Evolutionary conservation across 2,888 invertebrate species (phyloP).

Genomic region (Clusia tigrina): DNA sequence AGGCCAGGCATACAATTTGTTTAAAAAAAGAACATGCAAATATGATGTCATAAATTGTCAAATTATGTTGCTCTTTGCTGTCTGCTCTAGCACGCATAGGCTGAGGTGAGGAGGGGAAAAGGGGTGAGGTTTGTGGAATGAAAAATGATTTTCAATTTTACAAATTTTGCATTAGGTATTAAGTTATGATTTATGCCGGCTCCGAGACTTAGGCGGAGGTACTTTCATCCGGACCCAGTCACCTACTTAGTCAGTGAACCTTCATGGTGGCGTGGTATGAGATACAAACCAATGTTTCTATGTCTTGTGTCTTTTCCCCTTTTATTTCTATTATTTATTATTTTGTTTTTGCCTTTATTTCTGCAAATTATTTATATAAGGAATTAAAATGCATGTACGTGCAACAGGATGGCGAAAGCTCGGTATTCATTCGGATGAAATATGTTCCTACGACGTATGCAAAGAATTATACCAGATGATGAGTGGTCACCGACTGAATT

Average conservation of each 20-base stretch:
- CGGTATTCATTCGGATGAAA: not conserved
- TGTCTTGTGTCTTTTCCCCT: no score
- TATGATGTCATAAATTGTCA: conserved; percentile 5
- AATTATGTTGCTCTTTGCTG: conserved; percentile 5
- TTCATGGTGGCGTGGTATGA: no score
- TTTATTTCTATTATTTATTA: no score
- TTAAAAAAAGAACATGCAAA: not conserved
- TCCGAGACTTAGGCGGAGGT: no score
- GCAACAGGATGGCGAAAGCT: conserved; percentile 23
- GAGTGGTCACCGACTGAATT: no score
- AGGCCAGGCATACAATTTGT: not conserved
- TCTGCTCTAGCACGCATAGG: not conserved
- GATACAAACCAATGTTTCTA: no score
- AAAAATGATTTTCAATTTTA: not conserved
- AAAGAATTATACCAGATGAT: no score
- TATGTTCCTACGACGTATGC: no score
- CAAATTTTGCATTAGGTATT: not conserved
- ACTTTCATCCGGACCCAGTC: no score
- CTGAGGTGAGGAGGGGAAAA: not conserved
- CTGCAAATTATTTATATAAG: not conserved
- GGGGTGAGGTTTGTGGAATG: no score
- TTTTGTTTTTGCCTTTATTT: not conserved
- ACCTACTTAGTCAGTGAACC: no score
- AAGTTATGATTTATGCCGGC: not conserved
- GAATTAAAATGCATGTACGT: not conserved